These are phyloP conservation scores for Nowickia ferox DNA, from an alignment of 2,888 invertebrate genomes.

Conservation along the genomic window DNA sequence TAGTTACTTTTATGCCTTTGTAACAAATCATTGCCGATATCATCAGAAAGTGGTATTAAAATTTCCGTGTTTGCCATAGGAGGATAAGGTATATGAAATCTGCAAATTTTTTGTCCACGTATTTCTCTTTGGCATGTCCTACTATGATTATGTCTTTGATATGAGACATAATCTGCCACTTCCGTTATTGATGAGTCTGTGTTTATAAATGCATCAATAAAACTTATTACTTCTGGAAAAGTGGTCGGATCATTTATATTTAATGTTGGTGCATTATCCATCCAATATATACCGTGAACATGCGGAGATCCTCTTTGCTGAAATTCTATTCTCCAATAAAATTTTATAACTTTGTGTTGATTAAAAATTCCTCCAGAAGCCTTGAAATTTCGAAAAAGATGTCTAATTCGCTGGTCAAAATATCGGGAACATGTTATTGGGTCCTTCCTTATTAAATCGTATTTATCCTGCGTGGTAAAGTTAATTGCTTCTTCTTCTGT, in stretches of 20 bases:
- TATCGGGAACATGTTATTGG: not conserved
- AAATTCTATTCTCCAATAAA: constrained; percentile 40
- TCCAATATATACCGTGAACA: constrained; percentile 62
- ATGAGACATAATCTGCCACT: constrained; percentile 32
- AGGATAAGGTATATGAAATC: constrained; percentile 64
- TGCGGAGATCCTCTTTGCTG: constrained; percentile 48
- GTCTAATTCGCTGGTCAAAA: not conserved
- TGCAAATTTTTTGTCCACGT: constrained; percentile 55
- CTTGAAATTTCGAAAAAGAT: constrained; percentile 54
- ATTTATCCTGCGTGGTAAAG: constrained; percentile 28
- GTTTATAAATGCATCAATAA: constrained; percentile 55
- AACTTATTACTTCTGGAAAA: constrained; percentile 33
- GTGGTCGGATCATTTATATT: constrained; percentile 6
- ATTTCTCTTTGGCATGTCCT: constrained; percentile 58
- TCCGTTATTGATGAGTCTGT: constrained; percentile 38
- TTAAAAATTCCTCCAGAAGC: constrained; percentile 3
- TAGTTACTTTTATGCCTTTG: constrained; percentile 11
- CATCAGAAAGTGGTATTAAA: constrained; percentile 44
- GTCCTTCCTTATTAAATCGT: constrained; percentile 45
- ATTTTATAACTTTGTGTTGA: no score
- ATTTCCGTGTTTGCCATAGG: constrained; percentile 63
- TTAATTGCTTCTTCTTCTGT: constrained; percentile 43
- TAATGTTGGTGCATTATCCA: constrained; percentile 43
- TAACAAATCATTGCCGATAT: not conserved
- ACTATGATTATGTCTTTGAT: constrained; percentile 60